Percentiles rank a stretch among this genome's conserved stretches.
These are phyloP conservation scores for Burhinus bistriatus DNA, from an alignment of 2,113 vertebrate genomes.

Conservation along the genomic window DNA sequence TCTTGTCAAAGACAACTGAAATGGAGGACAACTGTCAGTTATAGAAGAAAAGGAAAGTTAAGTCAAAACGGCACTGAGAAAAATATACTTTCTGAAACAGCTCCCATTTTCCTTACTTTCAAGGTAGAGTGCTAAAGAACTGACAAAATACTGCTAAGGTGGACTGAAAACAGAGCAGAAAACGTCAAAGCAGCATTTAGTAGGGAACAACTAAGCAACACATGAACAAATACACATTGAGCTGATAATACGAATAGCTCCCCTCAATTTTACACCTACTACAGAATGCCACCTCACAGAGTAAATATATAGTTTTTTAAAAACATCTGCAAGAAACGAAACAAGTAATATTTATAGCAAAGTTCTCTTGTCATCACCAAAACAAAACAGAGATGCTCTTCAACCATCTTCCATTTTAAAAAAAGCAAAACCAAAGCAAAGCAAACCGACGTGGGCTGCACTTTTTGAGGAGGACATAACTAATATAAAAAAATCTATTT, in stretches of 20 bases:
- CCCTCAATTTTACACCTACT: background rate
- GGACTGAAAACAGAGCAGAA: background rate
- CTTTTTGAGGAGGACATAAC: background rate
- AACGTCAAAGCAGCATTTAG: background rate
- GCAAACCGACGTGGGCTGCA: background rate
- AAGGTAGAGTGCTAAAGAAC: background rate
- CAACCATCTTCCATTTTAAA: background rate
- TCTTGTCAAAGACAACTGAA: background rate
- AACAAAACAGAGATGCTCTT: background rate
- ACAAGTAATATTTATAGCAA: background rate
- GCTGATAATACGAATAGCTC: background rate
- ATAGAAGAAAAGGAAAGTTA: background rate
- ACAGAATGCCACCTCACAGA: background rate
- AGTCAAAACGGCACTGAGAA: background rate
- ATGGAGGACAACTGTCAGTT: background rate
- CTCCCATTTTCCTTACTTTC: background rate
- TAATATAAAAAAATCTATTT: background rate
- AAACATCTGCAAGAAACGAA: background rate
- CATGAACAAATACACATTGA: background rate
- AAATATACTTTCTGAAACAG: background rate
- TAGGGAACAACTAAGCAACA: background rate
- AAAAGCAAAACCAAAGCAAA: background rate
- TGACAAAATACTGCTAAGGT: background rate
- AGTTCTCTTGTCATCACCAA: background rate
- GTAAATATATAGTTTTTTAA: background rate